A percentile compares a stretch with the other conserved stretches of the same genome.
phyloP scores from a whole-genome alignment of 2,888 invertebrate genomes.

The Andricus curvator region DNA sequence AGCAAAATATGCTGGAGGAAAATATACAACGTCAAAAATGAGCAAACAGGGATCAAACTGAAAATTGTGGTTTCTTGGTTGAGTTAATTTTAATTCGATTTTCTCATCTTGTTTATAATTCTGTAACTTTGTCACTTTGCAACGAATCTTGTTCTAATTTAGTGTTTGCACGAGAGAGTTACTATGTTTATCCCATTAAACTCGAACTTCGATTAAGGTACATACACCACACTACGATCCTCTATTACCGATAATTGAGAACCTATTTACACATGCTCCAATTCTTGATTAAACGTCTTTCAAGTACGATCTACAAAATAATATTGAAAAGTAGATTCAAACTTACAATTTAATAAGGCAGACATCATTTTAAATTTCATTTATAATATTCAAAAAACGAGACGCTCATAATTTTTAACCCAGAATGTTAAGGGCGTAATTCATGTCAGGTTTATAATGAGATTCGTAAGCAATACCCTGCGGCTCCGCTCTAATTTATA shows the following conservation, averaged over 20 bases:
- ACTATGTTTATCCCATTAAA: background rate
- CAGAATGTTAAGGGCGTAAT: slow-evolving; percentile 36
- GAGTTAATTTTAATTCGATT: background rate
- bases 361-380: slow-evolving; percentile 11
- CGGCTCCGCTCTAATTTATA: slow-evolving; percentile 39
- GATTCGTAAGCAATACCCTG: slow-evolving; percentile 41
- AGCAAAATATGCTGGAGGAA: too few species aligned
- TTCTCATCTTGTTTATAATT: background rate
- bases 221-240: background rate
- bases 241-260: background rate
- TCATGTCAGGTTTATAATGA: slow-evolving; percentile 38
- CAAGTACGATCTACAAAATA: background rate
- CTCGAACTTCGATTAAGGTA: background rate
- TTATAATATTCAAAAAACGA: slow-evolving; percentile 27
- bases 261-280: background rate
- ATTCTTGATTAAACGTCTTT: background rate
- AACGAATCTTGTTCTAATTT: background rate
- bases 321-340: background rate
- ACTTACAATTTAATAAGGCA: background rate
- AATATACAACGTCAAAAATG: too few species aligned
- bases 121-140: background rate
- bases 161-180: background rate
- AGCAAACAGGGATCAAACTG: too few species aligned
- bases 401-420: slow-evolving; percentile 28
- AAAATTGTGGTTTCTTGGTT: too few species aligned